Percentiles rank a stretch among this genome's conserved stretches.
These are phyloP conservation scores for Centropristis striata DNA, from an alignment of 2,113 vertebrate species.

Conservation along the genomic window DNA sequence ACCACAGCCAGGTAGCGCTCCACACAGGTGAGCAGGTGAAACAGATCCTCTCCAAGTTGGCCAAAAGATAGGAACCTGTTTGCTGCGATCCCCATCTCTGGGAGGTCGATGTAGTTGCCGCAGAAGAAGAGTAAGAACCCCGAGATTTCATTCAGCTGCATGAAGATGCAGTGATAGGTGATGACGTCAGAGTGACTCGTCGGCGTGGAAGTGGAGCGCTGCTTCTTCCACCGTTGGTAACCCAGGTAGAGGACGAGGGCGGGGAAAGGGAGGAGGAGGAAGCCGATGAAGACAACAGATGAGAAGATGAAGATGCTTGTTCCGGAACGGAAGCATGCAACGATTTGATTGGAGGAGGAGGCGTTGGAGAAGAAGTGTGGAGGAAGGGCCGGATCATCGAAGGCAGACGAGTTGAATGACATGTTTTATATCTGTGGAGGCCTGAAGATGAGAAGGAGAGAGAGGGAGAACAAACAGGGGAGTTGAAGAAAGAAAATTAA, in stretches of 20 bases:
- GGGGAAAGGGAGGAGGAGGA: constrained; percentile 15
- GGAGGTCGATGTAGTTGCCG: neutral
- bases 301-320: neutral
- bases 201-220: neutral
- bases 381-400: neutral
- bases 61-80: no score
- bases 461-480: no score
- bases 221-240: neutral
- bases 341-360: no score
- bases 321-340: no score
- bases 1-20: constrained; percentile 48
- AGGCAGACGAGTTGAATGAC: neutral
- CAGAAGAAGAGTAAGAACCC: fast-evolving
- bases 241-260: constrained; percentile 16
- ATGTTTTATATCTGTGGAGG: neutral
- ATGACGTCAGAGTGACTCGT: constrained; percentile 18
- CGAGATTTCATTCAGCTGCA: neutral
- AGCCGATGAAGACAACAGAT: fast-evolving
- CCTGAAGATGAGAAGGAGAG: no score
- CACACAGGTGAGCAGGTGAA: constrained; percentile 40
- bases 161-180: constrained; percentile 18
- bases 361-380: no score
- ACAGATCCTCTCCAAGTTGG: neutral
- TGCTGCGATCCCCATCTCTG: fast-evolving
- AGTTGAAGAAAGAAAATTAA: no score